Percentiles rank a stretch among this genome's conserved stretches.
Evolutionary conservation across 2,797 vertebrate genomes (phyloP).

Genomic region (Pantherophis alleghaniensis): DNA sequence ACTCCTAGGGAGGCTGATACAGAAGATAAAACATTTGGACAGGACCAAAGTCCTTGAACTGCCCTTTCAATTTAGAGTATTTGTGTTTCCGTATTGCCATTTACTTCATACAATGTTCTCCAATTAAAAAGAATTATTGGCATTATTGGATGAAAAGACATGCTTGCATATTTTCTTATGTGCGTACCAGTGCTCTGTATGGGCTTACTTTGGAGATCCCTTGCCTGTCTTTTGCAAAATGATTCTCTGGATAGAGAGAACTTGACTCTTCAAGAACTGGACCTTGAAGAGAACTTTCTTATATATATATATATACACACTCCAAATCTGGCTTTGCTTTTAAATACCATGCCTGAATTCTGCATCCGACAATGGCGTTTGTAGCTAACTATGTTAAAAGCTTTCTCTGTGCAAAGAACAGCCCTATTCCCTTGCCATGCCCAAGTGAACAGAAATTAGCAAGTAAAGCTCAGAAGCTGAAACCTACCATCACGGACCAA

Average conservation of each 20-base stretch:
- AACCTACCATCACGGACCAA: neutral
- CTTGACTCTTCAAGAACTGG: too few species aligned
- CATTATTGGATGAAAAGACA: neutral
- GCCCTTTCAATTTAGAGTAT: neutral
- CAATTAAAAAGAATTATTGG: neutral
- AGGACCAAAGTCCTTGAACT: neutral
- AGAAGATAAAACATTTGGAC: neutral
- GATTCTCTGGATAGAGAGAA: neutral
- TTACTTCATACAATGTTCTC: neutral
- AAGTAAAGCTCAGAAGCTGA: neutral
- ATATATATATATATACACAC: too few species aligned
- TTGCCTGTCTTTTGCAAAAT: neutral
- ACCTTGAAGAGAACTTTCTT: neutral
- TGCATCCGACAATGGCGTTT: neutral
- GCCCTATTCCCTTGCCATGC: too few species aligned
- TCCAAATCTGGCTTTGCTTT: neutral
- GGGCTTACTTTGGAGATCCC: neutral
- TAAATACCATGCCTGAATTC: neutral
- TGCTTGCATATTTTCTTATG: neutral
- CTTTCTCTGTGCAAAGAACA: neutral
- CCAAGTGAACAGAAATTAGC: neutral
- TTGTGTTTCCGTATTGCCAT: neutral
- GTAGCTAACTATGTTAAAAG: neutral
- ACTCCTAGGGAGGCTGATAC: neutral
- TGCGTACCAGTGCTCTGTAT: neutral